Conservation (phyloP, 2,797 vertebrate species). For the Dipus sagitta region DNA sequence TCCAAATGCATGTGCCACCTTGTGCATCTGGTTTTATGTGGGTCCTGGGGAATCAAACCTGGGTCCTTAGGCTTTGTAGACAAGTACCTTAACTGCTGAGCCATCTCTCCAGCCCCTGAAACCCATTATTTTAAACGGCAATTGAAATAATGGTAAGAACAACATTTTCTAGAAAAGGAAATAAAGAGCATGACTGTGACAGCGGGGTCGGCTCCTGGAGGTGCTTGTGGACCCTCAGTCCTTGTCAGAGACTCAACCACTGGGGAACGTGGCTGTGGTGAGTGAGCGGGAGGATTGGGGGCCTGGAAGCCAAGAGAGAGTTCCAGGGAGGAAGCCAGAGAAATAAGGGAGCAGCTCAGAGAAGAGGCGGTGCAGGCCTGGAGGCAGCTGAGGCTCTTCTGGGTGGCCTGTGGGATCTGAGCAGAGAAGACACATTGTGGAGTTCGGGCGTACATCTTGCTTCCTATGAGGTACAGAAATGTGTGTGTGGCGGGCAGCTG, state of each 20-base stretch:
- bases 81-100: no score
- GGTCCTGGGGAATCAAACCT: no score
- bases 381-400: background rate
- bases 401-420: background rate
- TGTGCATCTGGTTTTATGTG: no score
- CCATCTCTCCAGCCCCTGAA: no score
- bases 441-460: background rate
- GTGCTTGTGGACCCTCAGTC: background rate
- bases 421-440: background rate
- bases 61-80: no score
- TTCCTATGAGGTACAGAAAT: background rate
- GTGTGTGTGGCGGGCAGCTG: no score
- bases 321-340: no score
- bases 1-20: no score
- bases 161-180: no score
- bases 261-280: background rate
- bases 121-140: no score
- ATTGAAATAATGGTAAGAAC: no score
- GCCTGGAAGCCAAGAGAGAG: background rate
- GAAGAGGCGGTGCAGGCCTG: no score
- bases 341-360: background rate
- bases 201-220: background rate
- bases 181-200: background rate
- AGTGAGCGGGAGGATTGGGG: background rate
- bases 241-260: background rate